phyloP scores from a whole-genome alignment of 2,888 invertebrate genomes.

The Brassicogethes aeneus region DNA sequence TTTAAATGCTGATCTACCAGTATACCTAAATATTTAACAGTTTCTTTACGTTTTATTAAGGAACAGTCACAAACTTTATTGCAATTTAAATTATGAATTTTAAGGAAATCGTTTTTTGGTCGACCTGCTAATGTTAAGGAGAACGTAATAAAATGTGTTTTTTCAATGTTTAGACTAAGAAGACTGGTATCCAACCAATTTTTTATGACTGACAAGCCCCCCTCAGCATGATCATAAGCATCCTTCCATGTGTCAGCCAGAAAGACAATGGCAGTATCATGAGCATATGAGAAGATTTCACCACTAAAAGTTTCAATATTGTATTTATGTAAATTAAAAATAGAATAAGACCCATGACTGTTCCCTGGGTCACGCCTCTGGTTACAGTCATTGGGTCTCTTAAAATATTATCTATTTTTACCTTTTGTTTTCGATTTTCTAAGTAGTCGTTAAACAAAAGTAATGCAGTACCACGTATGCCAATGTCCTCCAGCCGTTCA shows the following conservation, averaged over 20 bases:
- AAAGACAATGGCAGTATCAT: conserved; percentile 1
- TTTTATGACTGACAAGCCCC: too few relatives aligned
- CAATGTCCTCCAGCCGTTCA: not conserved
- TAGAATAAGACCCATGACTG: not conserved
- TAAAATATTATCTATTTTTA: not conserved
- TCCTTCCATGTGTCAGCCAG: too few relatives aligned
- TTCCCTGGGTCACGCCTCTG: not conserved
- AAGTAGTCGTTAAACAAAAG: not conserved
- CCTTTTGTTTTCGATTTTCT: too few relatives aligned
- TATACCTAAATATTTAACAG: too few relatives aligned
- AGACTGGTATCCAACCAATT: too few relatives aligned
- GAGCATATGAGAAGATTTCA: not conserved
- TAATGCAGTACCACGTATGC: not conserved
- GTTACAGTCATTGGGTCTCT: not conserved
- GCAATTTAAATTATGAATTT: too few relatives aligned
- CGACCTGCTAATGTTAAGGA: not conserved
- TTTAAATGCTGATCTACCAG: too few relatives aligned
- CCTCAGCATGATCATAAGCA: too few relatives aligned
- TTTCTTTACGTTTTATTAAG: not conserved
- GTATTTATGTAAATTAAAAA: not conserved
- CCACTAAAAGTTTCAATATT: not conserved
- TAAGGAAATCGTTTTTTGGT: too few relatives aligned
- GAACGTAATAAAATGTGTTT: not conserved
- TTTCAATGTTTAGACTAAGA: not conserved
- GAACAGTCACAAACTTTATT: too few relatives aligned